Evolutionary conservation across 2,888 invertebrate genomes (phyloP).

Genomic region (Endotricha flammealis): DNA sequence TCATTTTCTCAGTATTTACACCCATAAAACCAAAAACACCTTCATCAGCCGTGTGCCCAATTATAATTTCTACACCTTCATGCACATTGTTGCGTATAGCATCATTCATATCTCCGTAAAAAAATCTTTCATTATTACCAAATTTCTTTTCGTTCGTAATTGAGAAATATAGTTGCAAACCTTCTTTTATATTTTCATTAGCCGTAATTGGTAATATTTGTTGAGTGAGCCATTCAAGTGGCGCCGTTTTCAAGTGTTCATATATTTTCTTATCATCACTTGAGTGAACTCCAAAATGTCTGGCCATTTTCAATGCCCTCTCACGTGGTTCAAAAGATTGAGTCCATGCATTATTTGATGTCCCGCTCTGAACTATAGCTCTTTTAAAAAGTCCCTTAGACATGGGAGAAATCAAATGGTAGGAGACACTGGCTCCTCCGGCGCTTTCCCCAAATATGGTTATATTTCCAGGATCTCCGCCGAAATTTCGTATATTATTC

Average conservation of each 20-base stretch:
- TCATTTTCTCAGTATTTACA: slow-evolving; percentile 15
- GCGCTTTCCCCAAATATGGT: slow-evolving; percentile 48
- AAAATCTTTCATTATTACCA: slow-evolving; percentile 27
- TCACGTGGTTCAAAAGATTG: slow-evolving; percentile 63
- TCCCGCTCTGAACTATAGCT: slow-evolving; percentile 82
- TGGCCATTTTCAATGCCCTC: slow-evolving; percentile 31
- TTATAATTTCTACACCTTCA: slow-evolving; percentile 77
- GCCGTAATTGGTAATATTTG: slow-evolving; percentile 16
- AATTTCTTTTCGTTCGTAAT: slow-evolving; percentile 30
- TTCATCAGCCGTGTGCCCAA: slow-evolving; percentile 82
- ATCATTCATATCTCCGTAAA: slow-evolving; percentile 32
- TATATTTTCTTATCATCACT: slow-evolving; percentile 26
- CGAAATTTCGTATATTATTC: slow-evolving; percentile 36
- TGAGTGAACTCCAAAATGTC: slow-evolving; percentile 27
- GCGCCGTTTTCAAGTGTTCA: slow-evolving; percentile 26
- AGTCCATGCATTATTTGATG: slow-evolving; percentile 76
- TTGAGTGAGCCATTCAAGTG: slow-evolving; percentile 21
- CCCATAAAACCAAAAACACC: slow-evolving; percentile 48
- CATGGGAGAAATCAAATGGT: slow-evolving; percentile 48
- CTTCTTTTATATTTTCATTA: slow-evolving; percentile 14
- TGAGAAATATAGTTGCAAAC: slow-evolving; percentile 17
- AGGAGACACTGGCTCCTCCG: slow-evolving; percentile 35
- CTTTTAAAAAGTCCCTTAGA: slow-evolving; percentile 45
- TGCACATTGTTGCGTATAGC: slow-evolving; percentile 58
- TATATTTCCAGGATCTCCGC: slow-evolving; percentile 40